These are phyloP conservation scores for Ctenopoma kingsleyae DNA, from an alignment of 2,797 vertebrate genomes.

Conservation along the genomic window DNA sequence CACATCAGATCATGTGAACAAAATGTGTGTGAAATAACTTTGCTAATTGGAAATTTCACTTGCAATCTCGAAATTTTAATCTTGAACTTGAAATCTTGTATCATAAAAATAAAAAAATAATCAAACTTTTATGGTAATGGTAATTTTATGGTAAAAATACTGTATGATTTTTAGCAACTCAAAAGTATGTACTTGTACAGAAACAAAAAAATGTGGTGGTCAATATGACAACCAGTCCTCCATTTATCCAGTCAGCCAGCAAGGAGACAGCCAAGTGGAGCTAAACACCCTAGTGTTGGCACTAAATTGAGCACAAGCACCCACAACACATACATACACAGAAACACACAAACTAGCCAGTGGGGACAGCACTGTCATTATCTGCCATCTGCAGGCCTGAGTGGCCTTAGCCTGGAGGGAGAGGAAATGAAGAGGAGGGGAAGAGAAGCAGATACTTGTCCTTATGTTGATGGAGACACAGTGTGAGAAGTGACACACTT, in stretches of 20 bases:
- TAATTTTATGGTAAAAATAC: no score
- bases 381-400: conserved; percentile 81
- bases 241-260: conserved; percentile 29
- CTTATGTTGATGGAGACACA: conserved; percentile 18
- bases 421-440: conserved; percentile 47
- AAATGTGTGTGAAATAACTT: no score
- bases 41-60: no score
- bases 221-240: conserved; percentile 33
- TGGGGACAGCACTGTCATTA: conserved; percentile 79
- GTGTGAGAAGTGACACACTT: conserved; percentile 25
- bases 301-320: conserved; percentile 38
- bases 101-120: no score
- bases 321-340: conserved; percentile 15
- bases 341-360: conserved; percentile 56
- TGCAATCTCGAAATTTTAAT: no score
- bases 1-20: no score
- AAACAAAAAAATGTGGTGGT: not conserved
- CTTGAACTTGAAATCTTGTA: no score
- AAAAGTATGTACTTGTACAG: no score
- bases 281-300: conserved; percentile 43
- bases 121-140: no score
- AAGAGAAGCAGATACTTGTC: conserved; percentile 40
- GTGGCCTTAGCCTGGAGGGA: conserved; percentile 66
- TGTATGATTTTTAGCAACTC: no score
- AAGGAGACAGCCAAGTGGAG: conserved; percentile 52